Percentiles rank a stretch among this genome's conserved stretches.
These are phyloP conservation scores for Ameiurus melas DNA, from an alignment of 2,113 vertebrate species.

Conservation along the genomic window DNA sequence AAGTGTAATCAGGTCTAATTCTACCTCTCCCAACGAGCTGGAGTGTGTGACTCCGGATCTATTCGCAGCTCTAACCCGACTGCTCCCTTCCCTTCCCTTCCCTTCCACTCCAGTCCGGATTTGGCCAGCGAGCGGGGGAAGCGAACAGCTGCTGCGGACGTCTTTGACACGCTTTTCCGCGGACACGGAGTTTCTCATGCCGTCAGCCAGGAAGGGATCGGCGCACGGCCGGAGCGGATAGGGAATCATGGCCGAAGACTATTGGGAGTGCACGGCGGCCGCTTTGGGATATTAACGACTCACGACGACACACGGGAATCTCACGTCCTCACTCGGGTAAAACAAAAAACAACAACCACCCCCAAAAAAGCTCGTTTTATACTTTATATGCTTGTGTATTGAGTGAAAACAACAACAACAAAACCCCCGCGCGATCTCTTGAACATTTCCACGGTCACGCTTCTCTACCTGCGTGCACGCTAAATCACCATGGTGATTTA, in stretches of 20 bases:
- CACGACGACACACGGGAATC: slow-evolving; percentile 58
- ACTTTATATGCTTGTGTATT: not conserved
- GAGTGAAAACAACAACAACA: too few relatives aligned
- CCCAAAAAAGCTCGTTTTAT: not conserved
- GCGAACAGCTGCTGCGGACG: slow-evolving; percentile 55
- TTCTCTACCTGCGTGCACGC: not conserved
- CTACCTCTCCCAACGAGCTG: slow-evolving; percentile 44
- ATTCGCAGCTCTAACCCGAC: slow-evolving; percentile 55
- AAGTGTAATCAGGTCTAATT: slow-evolving; percentile 22
- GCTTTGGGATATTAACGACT: slow-evolving; percentile 54
- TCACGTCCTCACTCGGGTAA: slow-evolving; percentile 51
- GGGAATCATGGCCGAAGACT: slow-evolving; percentile 64
- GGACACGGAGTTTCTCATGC: slow-evolving; percentile 45
- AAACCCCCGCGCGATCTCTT: not conserved
- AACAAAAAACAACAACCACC: not conserved
- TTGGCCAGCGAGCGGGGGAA: slow-evolving; percentile 38
- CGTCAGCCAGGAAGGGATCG: slow-evolving; percentile 38
- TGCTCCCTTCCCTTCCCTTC: slow-evolving; percentile 29
- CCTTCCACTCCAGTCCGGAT: slow-evolving; percentile 54
- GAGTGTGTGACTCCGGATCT: slow-evolving; percentile 60
- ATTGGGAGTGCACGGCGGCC: slow-evolving; percentile 55
- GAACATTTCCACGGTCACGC: not conserved
- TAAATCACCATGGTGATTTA: slow-evolving; percentile 25
- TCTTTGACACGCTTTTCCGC: slow-evolving; percentile 46
- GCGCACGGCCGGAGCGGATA: slow-evolving; percentile 23